Base-by-base conservation (phyloP, 1,140 invertebrate species). In the Drosophila rhopaloa region DNA sequence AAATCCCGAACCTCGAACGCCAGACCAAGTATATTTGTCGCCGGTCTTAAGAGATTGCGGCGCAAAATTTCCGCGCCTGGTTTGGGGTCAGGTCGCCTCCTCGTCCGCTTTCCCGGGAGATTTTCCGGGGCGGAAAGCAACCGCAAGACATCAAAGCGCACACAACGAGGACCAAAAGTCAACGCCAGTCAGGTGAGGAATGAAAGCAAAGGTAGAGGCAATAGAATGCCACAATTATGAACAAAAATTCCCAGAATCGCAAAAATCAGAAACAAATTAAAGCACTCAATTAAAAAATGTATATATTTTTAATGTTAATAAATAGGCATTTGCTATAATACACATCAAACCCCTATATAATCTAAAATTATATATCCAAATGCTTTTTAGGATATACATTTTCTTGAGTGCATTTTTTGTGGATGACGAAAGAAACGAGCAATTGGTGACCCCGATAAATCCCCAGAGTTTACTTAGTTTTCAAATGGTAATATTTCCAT, bases 21-120 rank as follows among this genome's bases (percentile, higher is more conserved):
- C 66, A 19, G 56, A 14, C 79, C 76, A 89, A 84, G 84, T 90
- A 81, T 89, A 89, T 89, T 89, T 89, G 84, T 89, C 84, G 84
- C 85, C 70, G 84, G 84, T 84, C 84, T 89, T 89, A 89, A 89
- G 84, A 89, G 84, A 89, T 89, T 89, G 84, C 77, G 84, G 81
- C 77, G 65, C 66, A 84, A 72, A 89, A 88, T 88, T 89, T 89
- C 83, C 79, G 72, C 76, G 67, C 37, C 44, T 32, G 54, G 62
- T 40, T 48, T 43, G 59, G 48, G 59, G 60, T 66, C 38, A 43
- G 46, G 59, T 44, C 10, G 19, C 47, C 63, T 8, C 46, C 53
- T n/a, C 38, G 47, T 8, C 53, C 48, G 11, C 62, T 48, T 11
- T 40, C 37, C 55, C 57, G 1, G n/a, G 50, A 71, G 68, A 50